A percentile compares a stretch with the other conserved stretches of the same genome.
Conservation (phyloP, 1,140 invertebrate species). For the Apis florea region DNA sequence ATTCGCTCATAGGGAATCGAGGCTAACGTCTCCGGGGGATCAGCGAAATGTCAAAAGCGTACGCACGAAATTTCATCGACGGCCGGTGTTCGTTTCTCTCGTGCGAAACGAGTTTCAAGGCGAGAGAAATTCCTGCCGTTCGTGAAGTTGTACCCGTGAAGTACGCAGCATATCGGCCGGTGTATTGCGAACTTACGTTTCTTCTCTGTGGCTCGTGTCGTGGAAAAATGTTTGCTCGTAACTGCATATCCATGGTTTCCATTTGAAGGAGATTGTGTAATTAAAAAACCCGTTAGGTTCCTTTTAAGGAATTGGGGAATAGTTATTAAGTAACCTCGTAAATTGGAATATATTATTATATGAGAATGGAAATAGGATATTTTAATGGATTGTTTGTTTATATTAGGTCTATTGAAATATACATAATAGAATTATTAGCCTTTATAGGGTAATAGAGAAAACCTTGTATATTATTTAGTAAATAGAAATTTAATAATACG, state of each 20-base stretch:
- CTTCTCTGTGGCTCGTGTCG: neutral
- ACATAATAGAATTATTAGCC: too few relatives aligned
- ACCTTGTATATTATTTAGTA: too few relatives aligned
- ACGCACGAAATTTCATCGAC: neutral
- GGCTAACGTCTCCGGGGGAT: neutral
- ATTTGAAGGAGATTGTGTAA: neutral
- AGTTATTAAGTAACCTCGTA: neutral
- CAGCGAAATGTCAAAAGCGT: conserved; percentile 18
- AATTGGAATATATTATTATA: too few relatives aligned
- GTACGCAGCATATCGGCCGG: too few relatives aligned
- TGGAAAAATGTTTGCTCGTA: neutral
- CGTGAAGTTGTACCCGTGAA: neutral
- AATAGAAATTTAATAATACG: too few relatives aligned
- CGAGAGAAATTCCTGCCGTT: conserved; percentile 14
- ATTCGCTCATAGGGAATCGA: neutral
- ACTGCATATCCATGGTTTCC: neutral
- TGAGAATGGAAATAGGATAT: too few relatives aligned
- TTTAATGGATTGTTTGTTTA: too few relatives aligned
- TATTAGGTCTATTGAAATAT: too few relatives aligned
- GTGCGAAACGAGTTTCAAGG: conserved; percentile 8
- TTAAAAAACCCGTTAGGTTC: neutral
- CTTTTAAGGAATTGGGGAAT: neutral
- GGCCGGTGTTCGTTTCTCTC: neutral
- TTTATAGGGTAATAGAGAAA: too few relatives aligned
- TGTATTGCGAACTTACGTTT: neutral